Conservation (phyloP, 2,797 vertebrate genomes). For the Phyllotis vaccarum region DNA sequence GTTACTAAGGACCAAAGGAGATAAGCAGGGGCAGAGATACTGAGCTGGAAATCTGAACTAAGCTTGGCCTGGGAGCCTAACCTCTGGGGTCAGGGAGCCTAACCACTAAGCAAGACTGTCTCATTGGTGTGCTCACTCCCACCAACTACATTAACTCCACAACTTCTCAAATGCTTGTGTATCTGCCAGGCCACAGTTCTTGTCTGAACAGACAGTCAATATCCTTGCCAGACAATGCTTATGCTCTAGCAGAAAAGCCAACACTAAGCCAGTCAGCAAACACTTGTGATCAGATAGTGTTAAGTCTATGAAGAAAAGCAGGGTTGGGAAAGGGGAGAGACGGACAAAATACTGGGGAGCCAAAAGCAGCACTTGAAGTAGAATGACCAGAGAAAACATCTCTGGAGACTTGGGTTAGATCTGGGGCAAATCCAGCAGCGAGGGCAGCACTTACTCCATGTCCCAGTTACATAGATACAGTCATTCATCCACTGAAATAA, state of each 20-base stretch:
- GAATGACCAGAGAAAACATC: not conserved
- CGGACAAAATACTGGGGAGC: too few species aligned
- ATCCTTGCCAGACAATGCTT: not conserved
- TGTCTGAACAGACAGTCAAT: not conserved
- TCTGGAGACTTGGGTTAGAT: not conserved
- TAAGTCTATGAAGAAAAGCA: not conserved
- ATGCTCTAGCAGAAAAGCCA: not conserved
- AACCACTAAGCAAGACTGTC: not conserved
- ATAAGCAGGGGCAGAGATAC: constrained; percentile 7
- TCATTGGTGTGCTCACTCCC: not conserved
- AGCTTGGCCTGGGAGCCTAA: not conserved
- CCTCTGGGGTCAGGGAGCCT: not conserved
- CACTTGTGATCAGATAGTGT: not conserved
- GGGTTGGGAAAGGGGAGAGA: not conserved
- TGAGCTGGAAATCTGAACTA: not conserved
- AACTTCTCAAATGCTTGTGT: constrained; percentile 9
- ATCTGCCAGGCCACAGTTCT: not conserved
- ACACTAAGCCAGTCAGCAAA: not conserved
- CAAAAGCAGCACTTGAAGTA: not conserved
- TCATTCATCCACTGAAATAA: not conserved
- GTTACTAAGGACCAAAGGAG: constrained; percentile 8
- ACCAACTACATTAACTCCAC: not conserved
- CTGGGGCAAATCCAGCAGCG: not conserved
- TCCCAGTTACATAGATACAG: not conserved
- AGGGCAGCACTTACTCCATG: not conserved